Evolutionary conservation across 2,888 invertebrate species (phyloP), one percentile per base, ranked within the genome.

Genomic region (Tenthredo livida): DNA sequence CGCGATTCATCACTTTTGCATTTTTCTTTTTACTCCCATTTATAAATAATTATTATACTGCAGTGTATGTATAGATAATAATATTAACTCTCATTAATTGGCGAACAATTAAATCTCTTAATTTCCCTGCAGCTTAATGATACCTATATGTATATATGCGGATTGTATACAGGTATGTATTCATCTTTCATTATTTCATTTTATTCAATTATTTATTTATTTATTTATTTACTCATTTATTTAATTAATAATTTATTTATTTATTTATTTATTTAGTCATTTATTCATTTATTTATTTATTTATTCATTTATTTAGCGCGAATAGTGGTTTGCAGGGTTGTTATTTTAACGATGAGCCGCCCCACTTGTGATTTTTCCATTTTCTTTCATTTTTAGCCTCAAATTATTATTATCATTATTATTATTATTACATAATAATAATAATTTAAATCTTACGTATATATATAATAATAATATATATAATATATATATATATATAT

Each of bases 401-500:
- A 17, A 15, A 40, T 33, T 40, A 73, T 37, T 73, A 21, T 40
- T n/a, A 17, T 40, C 4, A 40, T 40, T 50, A 40, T 40, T 50
- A 50, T 50, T 50, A 50, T 50, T 50, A 50, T 50, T 17, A 50
- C n/a, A 4, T 50, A 50, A 50, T n/a, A 50, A 50, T 50, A 50
- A 50, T 50, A 50, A 50, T n/a, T 50, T 12, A 50, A 50, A 50
- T 50, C 17, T 15, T 50, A 33, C 47, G 17, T 50, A 50, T 17
- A 50, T 43, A 50, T 87, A 29, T 29, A n/a, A n/a, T n/a, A n/a
- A n/a, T n/a, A n/a, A 29, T 29, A 29, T 29, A 29, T 29, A 29
- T 29, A 29, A n/a, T n/a, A n/a, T 87, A 29, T 29, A 29, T 29
- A 29, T 29, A 29, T 29, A 29, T 29, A 29, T 29, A 29, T 29